These are phyloP conservation scores for Drosophila phalerata DNA, from an alignment of 2,888 invertebrate genomes.

Conservation along the genomic window DNA sequence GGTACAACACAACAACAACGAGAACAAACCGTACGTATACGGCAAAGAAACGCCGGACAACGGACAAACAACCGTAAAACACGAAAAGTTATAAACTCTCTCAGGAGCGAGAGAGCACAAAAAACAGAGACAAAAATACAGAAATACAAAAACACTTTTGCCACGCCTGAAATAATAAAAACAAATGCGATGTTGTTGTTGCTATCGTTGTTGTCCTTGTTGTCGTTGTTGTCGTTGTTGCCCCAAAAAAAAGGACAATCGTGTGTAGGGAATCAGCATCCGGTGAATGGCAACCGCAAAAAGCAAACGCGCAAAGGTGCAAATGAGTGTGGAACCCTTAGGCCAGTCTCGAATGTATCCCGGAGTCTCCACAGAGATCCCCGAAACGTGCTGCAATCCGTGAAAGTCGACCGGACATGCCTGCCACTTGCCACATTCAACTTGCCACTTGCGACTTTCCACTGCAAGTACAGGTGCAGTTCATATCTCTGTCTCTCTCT, in stretches of 20 bases:
- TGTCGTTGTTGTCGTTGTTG: constrained; percentile 11
- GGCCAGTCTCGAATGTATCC: constrained; percentile 12
- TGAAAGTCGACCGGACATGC: constrained; percentile 33
- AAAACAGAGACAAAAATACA: constrained; percentile 48
- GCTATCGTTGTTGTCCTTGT: background rate
- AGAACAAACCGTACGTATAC: constrained; percentile 21
- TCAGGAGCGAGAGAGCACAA: constrained; percentile 42
- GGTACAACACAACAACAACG: constrained; percentile 17
- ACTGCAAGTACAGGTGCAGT: constrained; percentile 46
- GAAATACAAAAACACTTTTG: constrained; percentile 74
- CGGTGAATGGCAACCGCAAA: constrained; percentile 68
- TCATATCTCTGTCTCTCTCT: constrained; percentile 69
- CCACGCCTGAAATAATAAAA: constrained; percentile 80
- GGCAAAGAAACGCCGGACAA: constrained; percentile 62
- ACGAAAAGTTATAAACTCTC: constrained; percentile 81
- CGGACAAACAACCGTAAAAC: constrained; percentile 75
- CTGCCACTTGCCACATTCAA: constrained; percentile 11
- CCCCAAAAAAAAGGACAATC: constrained; percentile 52
- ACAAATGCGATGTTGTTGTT: constrained; percentile 65
- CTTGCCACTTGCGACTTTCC: constrained; percentile 31
- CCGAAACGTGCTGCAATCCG: constrained; percentile 39
- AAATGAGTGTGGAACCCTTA: constrained; percentile 67
- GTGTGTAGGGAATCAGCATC: constrained; percentile 61
- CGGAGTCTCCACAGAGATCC: background rate
- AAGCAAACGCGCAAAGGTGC: constrained; percentile 77